Conservation (phyloP, 2,113 vertebrate genomes). For the Actinemys pallida region DNA sequence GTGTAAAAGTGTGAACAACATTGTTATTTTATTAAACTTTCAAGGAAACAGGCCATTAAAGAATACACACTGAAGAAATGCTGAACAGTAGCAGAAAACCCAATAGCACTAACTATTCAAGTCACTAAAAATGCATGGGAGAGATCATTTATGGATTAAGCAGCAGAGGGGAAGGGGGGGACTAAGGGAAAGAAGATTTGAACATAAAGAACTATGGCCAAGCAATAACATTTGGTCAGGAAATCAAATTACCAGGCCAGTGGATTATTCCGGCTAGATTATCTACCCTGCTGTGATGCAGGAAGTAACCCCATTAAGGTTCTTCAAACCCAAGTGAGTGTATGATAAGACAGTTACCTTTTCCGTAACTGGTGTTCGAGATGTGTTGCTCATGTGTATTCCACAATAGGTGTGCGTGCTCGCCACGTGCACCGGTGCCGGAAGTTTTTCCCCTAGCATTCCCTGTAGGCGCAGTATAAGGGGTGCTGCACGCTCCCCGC, state of each 20-base stretch:
- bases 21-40: background rate
- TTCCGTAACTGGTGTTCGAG: too few species aligned
- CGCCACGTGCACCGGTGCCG: too few species aligned
- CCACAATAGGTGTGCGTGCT: too few species aligned
- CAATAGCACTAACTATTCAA: background rate
- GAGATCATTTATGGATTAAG: conserved; percentile 18
- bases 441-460: too few species aligned
- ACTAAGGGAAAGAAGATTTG: background rate
- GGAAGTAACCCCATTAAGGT: background rate
- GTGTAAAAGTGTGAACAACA: background rate
- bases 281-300: background rate
- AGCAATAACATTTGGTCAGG: background rate
- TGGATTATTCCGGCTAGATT: background rate
- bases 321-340: background rate
- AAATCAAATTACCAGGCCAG: background rate
- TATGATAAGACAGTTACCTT: background rate
- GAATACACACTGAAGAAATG: background rate
- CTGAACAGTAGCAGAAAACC: background rate
- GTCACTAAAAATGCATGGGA: background rate
- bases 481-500: too few species aligned
- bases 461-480: too few species aligned
- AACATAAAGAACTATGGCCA: background rate
- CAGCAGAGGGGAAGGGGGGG: background rate
- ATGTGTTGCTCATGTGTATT: too few species aligned
- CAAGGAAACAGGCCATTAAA: background rate